phyloP scores from a whole-genome alignment of 2,888 invertebrate genomes.

The Acanthosepion lycidas region DNA sequence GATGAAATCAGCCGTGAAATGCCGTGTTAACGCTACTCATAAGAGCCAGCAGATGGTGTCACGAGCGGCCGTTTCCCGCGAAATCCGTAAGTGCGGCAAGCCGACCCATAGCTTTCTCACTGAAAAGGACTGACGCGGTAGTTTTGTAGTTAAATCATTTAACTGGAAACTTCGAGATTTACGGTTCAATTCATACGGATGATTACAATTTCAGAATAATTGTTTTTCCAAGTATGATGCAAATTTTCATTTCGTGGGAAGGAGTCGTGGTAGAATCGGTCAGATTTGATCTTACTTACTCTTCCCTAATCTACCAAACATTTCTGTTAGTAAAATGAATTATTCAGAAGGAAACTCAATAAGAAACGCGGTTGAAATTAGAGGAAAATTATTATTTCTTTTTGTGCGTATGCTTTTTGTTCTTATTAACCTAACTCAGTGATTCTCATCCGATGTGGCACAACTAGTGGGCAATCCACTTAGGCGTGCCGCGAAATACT shows the following conservation, averaged over 20 bases:
- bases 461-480: no score
- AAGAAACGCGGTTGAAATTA: no score
- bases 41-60: not conserved
- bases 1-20: not conserved
- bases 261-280: no score
- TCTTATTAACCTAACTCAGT: no score
- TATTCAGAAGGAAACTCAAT: no score
- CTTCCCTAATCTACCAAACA: no score
- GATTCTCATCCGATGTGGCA: no score
- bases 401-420: no score
- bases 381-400: no score
- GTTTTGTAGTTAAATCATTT: not conserved
- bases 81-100: not conserved
- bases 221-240: not conserved
- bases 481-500: no score
- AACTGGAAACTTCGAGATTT: not conserved
- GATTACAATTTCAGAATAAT: not conserved
- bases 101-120: not conserved
- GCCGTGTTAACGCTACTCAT: not conserved
- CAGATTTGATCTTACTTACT: no score
- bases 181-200: not conserved
- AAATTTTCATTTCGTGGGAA: not conserved
- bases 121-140: not conserved
- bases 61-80: not conserved
- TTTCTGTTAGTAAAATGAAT: no score